These are phyloP conservation scores for Antheraea pernyi DNA, from an alignment of 1,140 invertebrate species.

Conservation along the genomic window DNA sequence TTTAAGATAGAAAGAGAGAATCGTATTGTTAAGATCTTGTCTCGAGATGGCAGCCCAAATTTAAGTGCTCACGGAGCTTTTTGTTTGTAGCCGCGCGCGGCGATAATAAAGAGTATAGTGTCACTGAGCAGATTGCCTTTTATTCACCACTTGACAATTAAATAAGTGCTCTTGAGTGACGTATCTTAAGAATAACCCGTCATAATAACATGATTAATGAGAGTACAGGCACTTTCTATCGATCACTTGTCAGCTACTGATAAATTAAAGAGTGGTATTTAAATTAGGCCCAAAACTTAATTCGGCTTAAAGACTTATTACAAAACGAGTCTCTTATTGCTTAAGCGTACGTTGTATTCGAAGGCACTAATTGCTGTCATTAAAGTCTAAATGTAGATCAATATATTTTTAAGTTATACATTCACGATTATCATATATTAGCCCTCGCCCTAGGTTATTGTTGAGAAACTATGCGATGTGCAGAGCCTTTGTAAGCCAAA, in stretches of 20 bases:
- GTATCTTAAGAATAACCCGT: constrained; percentile 57
- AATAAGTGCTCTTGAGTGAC: constrained; percentile 71
- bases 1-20: constrained; percentile 51
- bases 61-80: constrained; percentile 68
- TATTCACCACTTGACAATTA: constrained; percentile 75
- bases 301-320: constrained; percentile 28
- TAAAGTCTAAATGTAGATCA: neutral
- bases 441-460: too few relatives aligned
- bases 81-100: constrained; percentile 61
- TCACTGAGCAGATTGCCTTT: constrained; percentile 75
- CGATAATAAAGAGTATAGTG: constrained; percentile 73
- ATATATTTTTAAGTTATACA: neutral
- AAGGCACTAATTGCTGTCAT: neutral
- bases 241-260: constrained; percentile 70
- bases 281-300: constrained; percentile 34
- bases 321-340: constrained; percentile 5
- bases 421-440: too few relatives aligned
- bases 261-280: constrained; percentile 56
- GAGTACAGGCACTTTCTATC: constrained; percentile 57
- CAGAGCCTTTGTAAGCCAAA: too few relatives aligned
- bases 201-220: constrained; percentile 71
- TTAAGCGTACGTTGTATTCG: neutral
- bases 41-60: constrained; percentile 60
- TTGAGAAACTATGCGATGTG: too few relatives aligned
- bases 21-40: constrained; percentile 50